Conservation (phyloP, 2,113 vertebrate genomes). For the Rutilus rutilus region DNA sequence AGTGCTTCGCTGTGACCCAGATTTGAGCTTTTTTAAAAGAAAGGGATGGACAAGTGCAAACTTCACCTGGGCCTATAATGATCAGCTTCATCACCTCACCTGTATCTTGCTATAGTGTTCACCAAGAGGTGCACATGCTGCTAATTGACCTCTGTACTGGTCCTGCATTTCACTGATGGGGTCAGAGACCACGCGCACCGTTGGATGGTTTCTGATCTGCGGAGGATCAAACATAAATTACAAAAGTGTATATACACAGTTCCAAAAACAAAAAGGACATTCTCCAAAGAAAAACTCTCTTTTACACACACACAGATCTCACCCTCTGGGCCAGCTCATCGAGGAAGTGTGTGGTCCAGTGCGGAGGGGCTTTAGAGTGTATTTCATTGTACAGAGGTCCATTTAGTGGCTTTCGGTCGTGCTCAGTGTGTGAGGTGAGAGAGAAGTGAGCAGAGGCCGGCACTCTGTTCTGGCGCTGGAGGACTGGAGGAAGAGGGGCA, state of each 20-base stretch:
- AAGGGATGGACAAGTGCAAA: background rate
- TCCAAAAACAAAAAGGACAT: background rate
- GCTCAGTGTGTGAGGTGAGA: constrained; percentile 45
- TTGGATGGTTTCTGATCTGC: constrained; percentile 45
- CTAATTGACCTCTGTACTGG: constrained; percentile 45
- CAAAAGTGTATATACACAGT: background rate
- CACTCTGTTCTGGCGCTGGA: background rate
- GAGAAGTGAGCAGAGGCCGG: constrained; percentile 1
- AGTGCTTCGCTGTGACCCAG: background rate
- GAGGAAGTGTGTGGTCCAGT: constrained; percentile 54
- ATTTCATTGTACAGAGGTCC: constrained; percentile 35
- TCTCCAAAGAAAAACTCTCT: background rate
- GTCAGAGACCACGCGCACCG: constrained; percentile 33
- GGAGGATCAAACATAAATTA: background rate
- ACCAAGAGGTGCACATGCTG: background rate
- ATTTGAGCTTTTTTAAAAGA: background rate
- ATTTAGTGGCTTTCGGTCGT: constrained; percentile 35
- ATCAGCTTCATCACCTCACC: constrained; percentile 31
- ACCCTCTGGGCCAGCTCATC: constrained; percentile 52
- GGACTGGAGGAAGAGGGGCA: constrained; percentile 47
- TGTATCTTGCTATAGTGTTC: constrained; percentile 29
- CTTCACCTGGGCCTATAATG: background rate
- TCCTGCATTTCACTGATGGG: constrained; percentile 55
- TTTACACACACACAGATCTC: constrained; percentile 1
- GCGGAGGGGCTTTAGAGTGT: constrained; percentile 50